phyloP scores from a whole-genome alignment of 2,113 vertebrate genomes.

The Chionomys nivalis region DNA sequence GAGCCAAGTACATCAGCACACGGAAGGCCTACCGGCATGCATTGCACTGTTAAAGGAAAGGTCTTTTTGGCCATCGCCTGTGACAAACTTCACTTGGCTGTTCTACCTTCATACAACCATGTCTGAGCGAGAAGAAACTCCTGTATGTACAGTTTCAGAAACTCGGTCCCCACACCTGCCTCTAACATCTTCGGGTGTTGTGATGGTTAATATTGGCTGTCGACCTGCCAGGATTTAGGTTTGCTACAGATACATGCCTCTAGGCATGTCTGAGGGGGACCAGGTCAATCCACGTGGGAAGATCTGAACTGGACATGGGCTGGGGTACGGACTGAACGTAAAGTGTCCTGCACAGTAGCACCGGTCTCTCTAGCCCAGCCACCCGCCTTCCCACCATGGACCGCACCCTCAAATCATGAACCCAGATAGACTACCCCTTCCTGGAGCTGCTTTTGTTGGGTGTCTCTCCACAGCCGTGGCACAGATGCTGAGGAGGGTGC shows the following conservation, averaged over 20 bases:
- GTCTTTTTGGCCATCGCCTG: not conserved
- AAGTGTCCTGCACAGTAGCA: not conserved
- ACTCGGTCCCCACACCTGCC: not conserved
- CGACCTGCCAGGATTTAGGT: not conserved
- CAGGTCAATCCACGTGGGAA: not conserved
- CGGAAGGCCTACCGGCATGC: not conserved
- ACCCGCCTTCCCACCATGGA: too few relatives aligned
- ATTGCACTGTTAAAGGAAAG: not conserved
- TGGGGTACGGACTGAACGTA: not conserved
- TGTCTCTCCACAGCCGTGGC: not conserved
- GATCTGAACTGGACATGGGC: not conserved
- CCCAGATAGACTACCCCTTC: not conserved
- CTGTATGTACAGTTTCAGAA: not conserved
- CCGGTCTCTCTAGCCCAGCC: too few relatives aligned
- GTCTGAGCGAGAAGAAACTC: not conserved
- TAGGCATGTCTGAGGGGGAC: not conserved
- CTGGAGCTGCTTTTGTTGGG: not conserved
- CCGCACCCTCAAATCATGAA: not conserved
- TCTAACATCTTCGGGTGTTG: not conserved
- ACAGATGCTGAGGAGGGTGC: not conserved
- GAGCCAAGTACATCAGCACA: fast-evolving
- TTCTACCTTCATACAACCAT: not conserved
- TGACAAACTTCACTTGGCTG: not conserved
- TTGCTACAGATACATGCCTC: not conserved
- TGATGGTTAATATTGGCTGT: not conserved